phyloP scores from a whole-genome alignment of 2,888 invertebrate genomes.

The Spisula solida region DNA sequence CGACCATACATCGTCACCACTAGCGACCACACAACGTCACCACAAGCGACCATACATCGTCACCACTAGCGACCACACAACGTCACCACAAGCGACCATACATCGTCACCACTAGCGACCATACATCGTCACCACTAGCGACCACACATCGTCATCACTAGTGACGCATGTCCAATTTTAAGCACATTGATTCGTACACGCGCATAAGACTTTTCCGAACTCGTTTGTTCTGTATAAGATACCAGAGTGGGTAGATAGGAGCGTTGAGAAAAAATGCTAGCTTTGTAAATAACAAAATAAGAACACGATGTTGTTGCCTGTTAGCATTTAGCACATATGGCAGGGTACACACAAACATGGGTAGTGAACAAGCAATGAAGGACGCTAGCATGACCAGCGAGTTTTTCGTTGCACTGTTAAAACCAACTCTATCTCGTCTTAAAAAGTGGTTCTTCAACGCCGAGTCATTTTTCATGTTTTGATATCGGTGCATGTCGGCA shows the following conservation, averaged over 20 bases:
- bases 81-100: no score
- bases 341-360: constrained; percentile 81
- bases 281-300: constrained; percentile 76
- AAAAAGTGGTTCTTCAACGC: constrained; percentile 79
- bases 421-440: constrained; percentile 79
- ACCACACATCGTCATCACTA: background rate
- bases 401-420: constrained; percentile 84
- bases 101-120: no score
- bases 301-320: constrained; percentile 68
- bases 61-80: no score
- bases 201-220: constrained; percentile 81
- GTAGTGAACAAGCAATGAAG: constrained; percentile 81
- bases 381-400: constrained; percentile 83
- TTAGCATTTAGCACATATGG: constrained; percentile 73
- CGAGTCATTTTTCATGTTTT: constrained; percentile 78
- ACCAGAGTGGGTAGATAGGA: constrained; percentile 85
- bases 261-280: constrained; percentile 84
- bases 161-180: constrained; percentile 59
- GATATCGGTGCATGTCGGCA: constrained; percentile 81
- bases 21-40: no score
- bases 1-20: no score
- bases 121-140: no score
- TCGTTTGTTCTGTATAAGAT: constrained; percentile 83
- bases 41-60: no score
- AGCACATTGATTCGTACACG: constrained; percentile 73